Percentiles rank a stretch among this genome's conserved stretches.
These are phyloP conservation scores for Pao palembangensis DNA, from an alignment of 2,113 vertebrate species.

Conservation along the genomic window DNA sequence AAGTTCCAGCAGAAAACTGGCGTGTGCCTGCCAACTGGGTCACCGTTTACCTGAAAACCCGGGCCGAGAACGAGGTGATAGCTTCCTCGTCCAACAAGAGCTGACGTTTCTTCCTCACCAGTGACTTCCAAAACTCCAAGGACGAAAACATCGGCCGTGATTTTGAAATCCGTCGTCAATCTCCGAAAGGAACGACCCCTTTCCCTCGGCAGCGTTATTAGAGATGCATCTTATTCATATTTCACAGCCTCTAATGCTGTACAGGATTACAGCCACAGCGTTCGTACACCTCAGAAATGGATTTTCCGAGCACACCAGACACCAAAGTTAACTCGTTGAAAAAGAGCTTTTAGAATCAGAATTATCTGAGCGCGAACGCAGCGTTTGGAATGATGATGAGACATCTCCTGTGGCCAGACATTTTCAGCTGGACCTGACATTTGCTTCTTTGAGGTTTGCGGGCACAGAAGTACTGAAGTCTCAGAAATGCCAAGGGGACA, in stretches of 20 bases:
- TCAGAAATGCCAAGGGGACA: slow-evolving; percentile 43
- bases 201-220: not conserved
- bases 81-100: not conserved
- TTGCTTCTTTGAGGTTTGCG: slow-evolving; percentile 52
- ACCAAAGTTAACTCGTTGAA: slow-evolving; percentile 12
- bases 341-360: slow-evolving; percentile 13
- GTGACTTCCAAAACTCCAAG: not conserved
- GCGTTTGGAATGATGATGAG: slow-evolving; percentile 42
- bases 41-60: not conserved
- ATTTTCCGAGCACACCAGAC: slow-evolving; percentile 4
- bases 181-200: not conserved
- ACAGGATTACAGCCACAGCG: slow-evolving; percentile 3
- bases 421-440: slow-evolving; percentile 57
- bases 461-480: slow-evolving; percentile 33
- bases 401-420: slow-evolving; percentile 51
- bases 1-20: too few relatives aligned
- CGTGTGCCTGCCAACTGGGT: too few relatives aligned
- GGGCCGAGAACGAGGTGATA: not conserved
- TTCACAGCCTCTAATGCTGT: slow-evolving; percentile 1
- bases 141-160: not conserved
- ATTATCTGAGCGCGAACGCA: slow-evolving; percentile 26
- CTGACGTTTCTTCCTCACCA: not conserved
- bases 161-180: slow-evolving; percentile 12
- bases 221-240: slow-evolving; percentile 15
- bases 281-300: not conserved